phyloP scores from a whole-genome alignment of 2,797 vertebrate genomes.

The Hoplostethus atlanticus region DNA sequence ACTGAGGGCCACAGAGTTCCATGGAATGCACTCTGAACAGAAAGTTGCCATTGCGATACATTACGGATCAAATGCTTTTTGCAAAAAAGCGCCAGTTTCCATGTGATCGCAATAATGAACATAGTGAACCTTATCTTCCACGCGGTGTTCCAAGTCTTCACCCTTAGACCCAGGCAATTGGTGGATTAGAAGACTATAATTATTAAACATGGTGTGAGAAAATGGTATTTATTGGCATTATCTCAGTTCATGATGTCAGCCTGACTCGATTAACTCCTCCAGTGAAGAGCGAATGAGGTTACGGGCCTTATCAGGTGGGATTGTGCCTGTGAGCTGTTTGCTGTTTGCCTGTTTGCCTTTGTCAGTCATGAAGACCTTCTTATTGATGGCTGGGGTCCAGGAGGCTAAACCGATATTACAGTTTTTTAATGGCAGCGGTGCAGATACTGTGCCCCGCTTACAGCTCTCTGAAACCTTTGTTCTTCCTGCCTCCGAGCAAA shows the following conservation, averaged over 20 bases:
- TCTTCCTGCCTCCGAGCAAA: slow-evolving; percentile 68
- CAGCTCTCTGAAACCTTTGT: slow-evolving; percentile 56
- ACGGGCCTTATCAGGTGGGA: slow-evolving; percentile 79
- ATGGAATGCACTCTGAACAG: slow-evolving; percentile 26
- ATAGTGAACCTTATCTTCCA: slow-evolving; percentile 56
- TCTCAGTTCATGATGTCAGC: slow-evolving; percentile 80
- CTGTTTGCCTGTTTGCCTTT: slow-evolving; percentile 76
- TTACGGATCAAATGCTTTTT: slow-evolving; percentile 31
- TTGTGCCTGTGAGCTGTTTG: slow-evolving; percentile 74
- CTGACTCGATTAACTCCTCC: slow-evolving; percentile 79
- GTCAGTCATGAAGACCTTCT: slow-evolving; percentile 75
- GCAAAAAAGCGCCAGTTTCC: slow-evolving; percentile 34
- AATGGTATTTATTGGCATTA: slow-evolving; percentile 82
- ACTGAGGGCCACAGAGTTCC: slow-evolving; percentile 22
- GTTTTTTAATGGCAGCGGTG: slow-evolving; percentile 74
- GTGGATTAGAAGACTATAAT: slow-evolving; percentile 76
- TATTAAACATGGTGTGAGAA: slow-evolving; percentile 70
- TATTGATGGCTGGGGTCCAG: slow-evolving; percentile 71
- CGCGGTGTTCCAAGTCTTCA: slow-evolving; percentile 44
- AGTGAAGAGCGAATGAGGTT: slow-evolving; percentile 77
- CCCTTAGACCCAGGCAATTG: slow-evolving; percentile 58
- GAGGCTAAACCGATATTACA: slow-evolving; percentile 80
- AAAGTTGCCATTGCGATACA: slow-evolving; percentile 33
- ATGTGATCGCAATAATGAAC: slow-evolving; percentile 58
- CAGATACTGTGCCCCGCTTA: slow-evolving; percentile 64